Evolutionary conservation across 2,888 invertebrate genomes (phyloP).

Genomic region (Pyralis farinalis): DNA sequence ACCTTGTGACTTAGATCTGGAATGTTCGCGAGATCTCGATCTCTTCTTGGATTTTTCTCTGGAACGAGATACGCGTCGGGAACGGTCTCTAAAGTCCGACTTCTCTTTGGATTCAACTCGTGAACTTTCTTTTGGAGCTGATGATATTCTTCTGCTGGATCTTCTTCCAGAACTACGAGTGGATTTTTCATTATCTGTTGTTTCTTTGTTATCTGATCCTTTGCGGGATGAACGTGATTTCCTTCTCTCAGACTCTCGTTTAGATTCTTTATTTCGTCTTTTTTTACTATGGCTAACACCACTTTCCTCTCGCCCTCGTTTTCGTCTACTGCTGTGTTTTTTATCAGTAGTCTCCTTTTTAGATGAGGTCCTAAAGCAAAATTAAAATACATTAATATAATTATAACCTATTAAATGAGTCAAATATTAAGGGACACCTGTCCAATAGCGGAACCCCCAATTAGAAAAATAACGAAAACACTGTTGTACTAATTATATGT

Average conservation of each 20-base stretch:
- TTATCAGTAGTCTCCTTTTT: constrained; percentile 32
- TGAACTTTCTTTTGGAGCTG: constrained; percentile 1
- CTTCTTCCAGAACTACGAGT: constrained; percentile 50
- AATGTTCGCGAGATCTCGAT: constrained; percentile 43
- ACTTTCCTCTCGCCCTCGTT: constrained; percentile 40
- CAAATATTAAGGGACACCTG: too few species aligned
- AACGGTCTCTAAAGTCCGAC: constrained; percentile 42
- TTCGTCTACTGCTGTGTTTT: constrained; percentile 37
- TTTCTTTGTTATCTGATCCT: constrained; percentile 47
- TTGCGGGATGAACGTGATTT: constrained; percentile 56
- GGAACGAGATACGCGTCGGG: constrained; percentile 50
- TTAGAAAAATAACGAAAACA: too few species aligned
- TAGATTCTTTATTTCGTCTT: constrained; percentile 50
- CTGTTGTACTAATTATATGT: too few species aligned
- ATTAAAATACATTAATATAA: neutral
- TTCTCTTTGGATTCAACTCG: constrained; percentile 37
- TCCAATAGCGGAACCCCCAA: too few species aligned
- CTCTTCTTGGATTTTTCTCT: constrained; percentile 43
- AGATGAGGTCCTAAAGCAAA: constrained; percentile 18
- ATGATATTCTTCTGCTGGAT: constrained; percentile 37
- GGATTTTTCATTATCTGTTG: constrained; percentile 39
- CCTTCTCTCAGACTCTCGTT: constrained; percentile 48
- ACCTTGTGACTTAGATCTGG: constrained; percentile 45
- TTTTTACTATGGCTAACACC: constrained; percentile 37
- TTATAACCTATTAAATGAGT: too few species aligned